phyloP scores from a whole-genome alignment of 2,113 vertebrate species.

The Urocynchramus pylzowi region DNA sequence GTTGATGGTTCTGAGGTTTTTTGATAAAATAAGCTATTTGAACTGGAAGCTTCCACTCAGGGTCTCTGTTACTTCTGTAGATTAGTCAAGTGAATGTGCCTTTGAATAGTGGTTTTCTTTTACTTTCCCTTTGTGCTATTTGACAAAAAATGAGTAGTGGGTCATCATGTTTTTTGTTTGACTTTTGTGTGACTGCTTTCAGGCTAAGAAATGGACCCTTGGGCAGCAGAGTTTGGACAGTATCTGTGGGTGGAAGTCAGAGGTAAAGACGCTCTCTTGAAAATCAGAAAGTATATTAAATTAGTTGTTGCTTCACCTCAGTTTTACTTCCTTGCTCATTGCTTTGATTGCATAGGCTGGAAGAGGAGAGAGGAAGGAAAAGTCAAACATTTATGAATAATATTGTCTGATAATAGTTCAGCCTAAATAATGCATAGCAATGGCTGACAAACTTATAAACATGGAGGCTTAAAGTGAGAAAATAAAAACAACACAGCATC shows the following conservation, averaged over 20 bases:
- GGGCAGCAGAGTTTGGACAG: background rate
- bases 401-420: background rate
- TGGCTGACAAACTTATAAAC: background rate
- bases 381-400: background rate
- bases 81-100: background rate
- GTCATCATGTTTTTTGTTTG: background rate
- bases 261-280: slow-evolving; percentile 8
- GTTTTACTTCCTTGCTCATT: background rate
- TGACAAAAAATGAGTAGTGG: background rate
- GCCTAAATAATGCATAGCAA: background rate
- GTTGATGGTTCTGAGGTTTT: background rate
- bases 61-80: background rate
- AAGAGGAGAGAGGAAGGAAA: background rate
- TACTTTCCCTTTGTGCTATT: background rate
- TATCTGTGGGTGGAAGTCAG: background rate
- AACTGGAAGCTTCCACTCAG: background rate
- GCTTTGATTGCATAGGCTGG: background rate
- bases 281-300: slow-evolving; percentile 47
- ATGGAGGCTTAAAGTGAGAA: background rate
- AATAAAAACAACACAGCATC: background rate
- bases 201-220: background rate
- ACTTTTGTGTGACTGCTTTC: background rate
- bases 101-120: background rate
- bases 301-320: slow-evolving; percentile 6
- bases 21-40: background rate